Conservation (phyloP, 2,113 vertebrate genomes). For the Rhinichthys klamathensis region DNA sequence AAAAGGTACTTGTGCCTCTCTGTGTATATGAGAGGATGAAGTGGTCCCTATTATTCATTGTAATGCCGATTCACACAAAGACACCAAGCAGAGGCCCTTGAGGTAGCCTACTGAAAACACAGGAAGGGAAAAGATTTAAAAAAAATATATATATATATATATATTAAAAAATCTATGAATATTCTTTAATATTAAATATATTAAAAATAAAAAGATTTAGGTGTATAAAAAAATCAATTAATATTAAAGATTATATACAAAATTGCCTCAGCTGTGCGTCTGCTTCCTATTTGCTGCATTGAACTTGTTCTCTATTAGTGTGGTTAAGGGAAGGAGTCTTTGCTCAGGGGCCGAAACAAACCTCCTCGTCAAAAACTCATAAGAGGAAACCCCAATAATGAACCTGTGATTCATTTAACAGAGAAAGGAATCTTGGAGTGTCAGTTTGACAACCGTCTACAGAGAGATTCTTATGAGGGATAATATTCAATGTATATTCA, state of each 20-base stretch:
- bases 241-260: neutral
- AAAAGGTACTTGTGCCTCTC: neutral
- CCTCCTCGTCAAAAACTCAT: conserved; percentile 8
- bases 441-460: neutral
- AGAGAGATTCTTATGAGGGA: neutral
- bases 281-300: neutral
- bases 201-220: neutral
- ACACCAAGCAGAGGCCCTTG: neutral
- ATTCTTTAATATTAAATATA: neutral
- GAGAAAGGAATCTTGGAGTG: neutral
- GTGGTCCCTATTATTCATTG: conserved; percentile 16
- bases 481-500: neutral
- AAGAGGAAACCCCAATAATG: neutral
- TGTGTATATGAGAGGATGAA: conserved; percentile 21
- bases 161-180: too few relatives aligned
- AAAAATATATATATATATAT: too few relatives aligned
- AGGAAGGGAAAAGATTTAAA: too few relatives aligned
- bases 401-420: neutral
- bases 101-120: too few relatives aligned
- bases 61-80: conserved; percentile 23
- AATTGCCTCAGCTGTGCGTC: neutral
- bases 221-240: too few relatives aligned
- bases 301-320: conserved; percentile 2
- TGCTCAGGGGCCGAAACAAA: conserved; percentile 11
- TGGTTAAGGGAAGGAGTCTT: neutral